Conservation (phyloP, 2,888 invertebrate species). For the Ferrisia virgata region DNA sequence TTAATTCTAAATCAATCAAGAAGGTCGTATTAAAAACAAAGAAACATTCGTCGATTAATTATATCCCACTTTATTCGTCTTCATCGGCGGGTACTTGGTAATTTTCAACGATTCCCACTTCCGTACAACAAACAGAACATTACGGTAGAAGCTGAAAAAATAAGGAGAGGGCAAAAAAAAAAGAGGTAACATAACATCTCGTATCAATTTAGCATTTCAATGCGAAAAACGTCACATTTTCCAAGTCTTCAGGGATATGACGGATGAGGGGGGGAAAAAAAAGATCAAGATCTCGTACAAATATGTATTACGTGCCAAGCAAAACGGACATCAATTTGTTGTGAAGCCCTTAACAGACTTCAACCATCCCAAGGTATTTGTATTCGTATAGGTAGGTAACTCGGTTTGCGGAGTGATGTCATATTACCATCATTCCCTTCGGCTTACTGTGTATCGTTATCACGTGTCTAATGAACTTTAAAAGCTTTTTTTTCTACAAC, state of each 20-base stretch:
- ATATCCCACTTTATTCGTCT: not conserved
- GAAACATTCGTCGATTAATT: not conserved
- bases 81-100: no score
- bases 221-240: not conserved
- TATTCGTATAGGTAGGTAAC: not conserved
- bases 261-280: not conserved
- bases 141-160: no score
- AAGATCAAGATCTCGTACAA: not conserved
- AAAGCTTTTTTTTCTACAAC: conserved; percentile 8
- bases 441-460: no score
- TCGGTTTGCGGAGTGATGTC: not conserved
- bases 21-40: not conserved
- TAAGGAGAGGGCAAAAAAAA: not conserved
- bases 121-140: no score
- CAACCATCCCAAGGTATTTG: not conserved
- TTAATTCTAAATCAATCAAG: not conserved
- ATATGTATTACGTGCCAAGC: not conserved
- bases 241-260: not conserved
- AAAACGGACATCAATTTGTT: not conserved
- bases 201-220: conserved; percentile 6
- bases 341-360: not conserved
- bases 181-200: not conserved
- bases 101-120: no score
- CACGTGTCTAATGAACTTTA: not conserved
- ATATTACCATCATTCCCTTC: not conserved